phyloP scores from a whole-genome alignment of 2,797 vertebrate genomes.

The Graptemys geographica region DNA sequence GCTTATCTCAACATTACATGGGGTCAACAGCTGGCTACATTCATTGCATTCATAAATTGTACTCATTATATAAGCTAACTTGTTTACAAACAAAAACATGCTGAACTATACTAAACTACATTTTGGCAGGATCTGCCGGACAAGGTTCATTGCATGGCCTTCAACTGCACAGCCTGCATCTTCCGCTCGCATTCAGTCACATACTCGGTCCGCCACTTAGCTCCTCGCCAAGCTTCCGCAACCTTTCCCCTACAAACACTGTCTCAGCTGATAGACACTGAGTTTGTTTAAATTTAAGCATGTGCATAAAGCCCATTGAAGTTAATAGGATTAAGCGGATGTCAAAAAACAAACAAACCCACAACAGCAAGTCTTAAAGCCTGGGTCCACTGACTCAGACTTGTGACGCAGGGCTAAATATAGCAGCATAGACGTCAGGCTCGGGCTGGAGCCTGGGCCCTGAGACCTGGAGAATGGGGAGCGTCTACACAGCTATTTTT shows the following conservation, averaged over 20 bases:
- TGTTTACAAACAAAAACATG: no score
- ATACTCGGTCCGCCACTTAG: no score
- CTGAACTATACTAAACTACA: no score
- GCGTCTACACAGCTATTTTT: not conserved
- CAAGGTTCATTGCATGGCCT: no score
- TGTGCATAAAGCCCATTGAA: constrained; percentile 1
- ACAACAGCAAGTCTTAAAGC: not conserved
- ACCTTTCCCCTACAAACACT: not conserved
- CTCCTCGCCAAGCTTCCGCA: no score
- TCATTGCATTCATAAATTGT: no score
- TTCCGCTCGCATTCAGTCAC: no score
- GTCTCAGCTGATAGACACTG: not conserved
- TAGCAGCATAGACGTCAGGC: not conserved
- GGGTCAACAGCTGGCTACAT: no score
- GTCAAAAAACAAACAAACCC: not conserved
- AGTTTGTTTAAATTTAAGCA: not conserved
- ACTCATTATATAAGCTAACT: no score
- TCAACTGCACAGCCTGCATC: no score
- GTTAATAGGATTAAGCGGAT: not conserved
- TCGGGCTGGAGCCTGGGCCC: not conserved
- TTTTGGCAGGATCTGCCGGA: no score
- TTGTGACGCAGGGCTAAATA: not conserved
- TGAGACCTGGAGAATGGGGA: not conserved
- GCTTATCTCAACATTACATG: no score
- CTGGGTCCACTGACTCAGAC: not conserved